Base-by-base conservation (phyloP, 2,888 invertebrate genomes). In the Euplagia quadripunctaria region DNA sequence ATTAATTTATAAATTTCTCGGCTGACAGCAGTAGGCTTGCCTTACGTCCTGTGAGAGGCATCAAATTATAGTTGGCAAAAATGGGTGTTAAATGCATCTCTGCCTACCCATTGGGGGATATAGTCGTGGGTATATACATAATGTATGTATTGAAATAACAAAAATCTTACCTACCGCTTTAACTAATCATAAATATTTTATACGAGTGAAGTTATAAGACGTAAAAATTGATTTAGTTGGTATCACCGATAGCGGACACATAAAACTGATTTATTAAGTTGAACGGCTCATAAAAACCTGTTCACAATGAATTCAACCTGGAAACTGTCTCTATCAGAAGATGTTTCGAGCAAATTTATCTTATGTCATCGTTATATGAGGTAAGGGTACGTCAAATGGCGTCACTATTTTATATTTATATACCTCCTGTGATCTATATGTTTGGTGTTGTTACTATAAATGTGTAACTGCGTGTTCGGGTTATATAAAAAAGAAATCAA, bases 181-280 rank as follows among this genome's bases (percentile, higher is more conserved):
- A 42, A 20, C 64, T 68, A 49, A 52, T 71, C 52, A 67, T 75
- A 67, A 77, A 73, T 73, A 73, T 71, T 64, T 79, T 80, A 78
- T 70, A 78, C 64, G 78, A 72, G 20, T 68, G 31, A 70, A 76
- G 61, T 75, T 49, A 72, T 55, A 64, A 70, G 68, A 64, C 77
- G 46, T 79, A 70, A 79, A 76, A 79, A 58, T 72, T 46, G 73
- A 77, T 74, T 79, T 63, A 72, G 20, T 64, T 41, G 51, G 52
- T 68, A 73, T 73, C 69, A 52, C 41, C 69, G 71, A 73, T 66
- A 55, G 58, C 58, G 49, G 11, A 14, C 69, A 43, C 75, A 73
- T 78, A 81, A 81, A 80, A 70, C 76, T 68, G 68, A 80, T 78
- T 76, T 71, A 78, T 70, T 68, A 72, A 70, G 51, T 64, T 55